phyloP scores from a whole-genome alignment of 2,113 vertebrate species.

The Notarius lentiginosus region DNA sequence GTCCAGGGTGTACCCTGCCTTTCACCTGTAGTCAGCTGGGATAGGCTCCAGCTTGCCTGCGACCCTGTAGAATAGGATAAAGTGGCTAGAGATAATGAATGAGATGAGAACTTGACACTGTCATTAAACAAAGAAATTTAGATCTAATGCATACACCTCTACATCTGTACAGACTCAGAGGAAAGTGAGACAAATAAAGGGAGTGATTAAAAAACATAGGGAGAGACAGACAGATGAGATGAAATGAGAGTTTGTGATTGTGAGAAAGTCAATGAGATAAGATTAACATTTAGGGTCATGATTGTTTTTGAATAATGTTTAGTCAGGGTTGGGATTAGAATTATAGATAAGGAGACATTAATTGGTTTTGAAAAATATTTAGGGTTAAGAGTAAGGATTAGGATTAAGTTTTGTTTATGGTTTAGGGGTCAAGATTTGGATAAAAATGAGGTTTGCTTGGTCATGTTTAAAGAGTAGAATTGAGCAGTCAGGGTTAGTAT shows the following conservation, averaged over 20 bases:
- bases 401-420: background rate
- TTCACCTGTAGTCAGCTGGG: too few species aligned
- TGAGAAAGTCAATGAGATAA: background rate
- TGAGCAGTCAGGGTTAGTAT: background rate
- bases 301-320: background rate
- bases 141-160: slow-evolving; percentile 20
- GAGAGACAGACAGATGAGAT: background rate
- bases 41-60: too few species aligned
- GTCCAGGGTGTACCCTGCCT: too few species aligned
- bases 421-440: too few species aligned
- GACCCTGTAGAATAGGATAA: too few species aligned
- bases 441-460: too few species aligned
- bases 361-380: background rate
- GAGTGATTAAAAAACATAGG: background rate
- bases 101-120: too few species aligned
- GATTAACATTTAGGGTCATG: background rate
- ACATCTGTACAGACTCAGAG: background rate
- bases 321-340: background rate
- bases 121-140: background rate
- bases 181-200: background rate
- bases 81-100: too few species aligned
- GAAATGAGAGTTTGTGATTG: background rate
- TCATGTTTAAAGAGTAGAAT: background rate
- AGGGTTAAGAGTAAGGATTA: background rate
- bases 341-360: background rate